phyloP scores from a whole-genome alignment of 2,113 vertebrate genomes.

The Geococcyx californianus region DNA sequence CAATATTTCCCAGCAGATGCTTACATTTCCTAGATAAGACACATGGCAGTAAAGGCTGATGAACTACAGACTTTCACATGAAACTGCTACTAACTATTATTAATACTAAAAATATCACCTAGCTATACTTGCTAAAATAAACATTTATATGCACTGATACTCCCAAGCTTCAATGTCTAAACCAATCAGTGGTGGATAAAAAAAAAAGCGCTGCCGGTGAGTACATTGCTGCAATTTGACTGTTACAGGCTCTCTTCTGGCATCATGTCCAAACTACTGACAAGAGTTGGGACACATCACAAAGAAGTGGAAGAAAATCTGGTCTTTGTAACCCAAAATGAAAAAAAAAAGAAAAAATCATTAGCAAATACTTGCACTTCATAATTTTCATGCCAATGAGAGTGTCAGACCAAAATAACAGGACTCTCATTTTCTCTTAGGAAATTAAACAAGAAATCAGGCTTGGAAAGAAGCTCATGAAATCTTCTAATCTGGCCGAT shows the following conservation, averaged over 20 bases:
- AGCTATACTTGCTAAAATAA: background rate
- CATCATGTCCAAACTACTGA: accelerated
- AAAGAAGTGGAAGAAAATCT: background rate
- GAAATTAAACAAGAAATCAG: background rate
- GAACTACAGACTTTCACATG: background rate
- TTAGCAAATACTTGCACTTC: background rate
- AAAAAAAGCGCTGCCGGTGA: background rate
- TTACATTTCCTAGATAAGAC: conserved; percentile 18
- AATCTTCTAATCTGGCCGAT: background rate
- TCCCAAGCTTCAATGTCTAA: background rate
- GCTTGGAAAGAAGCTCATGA: background rate
- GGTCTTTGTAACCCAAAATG: background rate
- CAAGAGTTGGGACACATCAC: accelerated
- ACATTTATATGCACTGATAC: background rate
- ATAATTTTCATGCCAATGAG: background rate
- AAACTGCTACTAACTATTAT: background rate
- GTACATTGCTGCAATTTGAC: background rate
- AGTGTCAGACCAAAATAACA: background rate
- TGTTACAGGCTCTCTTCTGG: background rate
- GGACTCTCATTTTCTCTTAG: background rate
- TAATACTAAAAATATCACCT: background rate
- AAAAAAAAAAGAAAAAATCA: background rate
- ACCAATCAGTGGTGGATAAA: background rate
- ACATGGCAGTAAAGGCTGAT: background rate
- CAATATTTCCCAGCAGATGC: background rate